Conservation (phyloP, 1,140 invertebrate genomes). For the Parasteatoda tepidariorum region DNA sequence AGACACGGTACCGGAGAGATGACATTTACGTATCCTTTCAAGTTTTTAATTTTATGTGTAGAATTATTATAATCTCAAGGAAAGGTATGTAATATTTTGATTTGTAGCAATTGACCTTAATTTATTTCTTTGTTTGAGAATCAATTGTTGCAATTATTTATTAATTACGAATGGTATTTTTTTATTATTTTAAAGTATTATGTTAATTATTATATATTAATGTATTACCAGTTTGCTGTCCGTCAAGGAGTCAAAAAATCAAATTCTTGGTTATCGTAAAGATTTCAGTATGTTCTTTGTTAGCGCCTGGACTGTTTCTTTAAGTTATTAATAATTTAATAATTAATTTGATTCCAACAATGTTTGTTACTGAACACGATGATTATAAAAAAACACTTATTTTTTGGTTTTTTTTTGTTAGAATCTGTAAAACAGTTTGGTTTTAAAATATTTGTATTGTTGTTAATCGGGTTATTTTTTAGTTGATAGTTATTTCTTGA, state of each 20-base stretch:
- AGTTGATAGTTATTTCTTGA: too few species aligned
- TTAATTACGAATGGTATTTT: background rate
- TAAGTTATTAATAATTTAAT: too few species aligned
- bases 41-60: background rate
- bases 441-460: too few species aligned
- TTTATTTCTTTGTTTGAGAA: background rate
- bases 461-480: too few species aligned
- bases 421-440: too few species aligned
- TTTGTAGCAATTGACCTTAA: background rate
- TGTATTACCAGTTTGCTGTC: background rate
- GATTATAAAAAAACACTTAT: too few species aligned
- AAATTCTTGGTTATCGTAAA: background rate
- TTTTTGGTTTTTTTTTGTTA: too few species aligned
- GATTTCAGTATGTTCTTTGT: too few species aligned
- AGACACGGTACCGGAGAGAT: slow-evolving; percentile 84
- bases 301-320: too few species aligned
- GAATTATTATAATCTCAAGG: background rate
- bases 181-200: background rate
- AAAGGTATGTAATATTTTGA: background rate
- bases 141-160: background rate
- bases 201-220: background rate
- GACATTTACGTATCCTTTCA: slow-evolving; percentile 88
- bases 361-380: too few species aligned
- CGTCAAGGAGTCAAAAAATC: background rate
- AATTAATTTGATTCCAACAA: too few species aligned